Conservation (phyloP, 2,888 invertebrate species). For the Tupiocoris notatus region DNA sequence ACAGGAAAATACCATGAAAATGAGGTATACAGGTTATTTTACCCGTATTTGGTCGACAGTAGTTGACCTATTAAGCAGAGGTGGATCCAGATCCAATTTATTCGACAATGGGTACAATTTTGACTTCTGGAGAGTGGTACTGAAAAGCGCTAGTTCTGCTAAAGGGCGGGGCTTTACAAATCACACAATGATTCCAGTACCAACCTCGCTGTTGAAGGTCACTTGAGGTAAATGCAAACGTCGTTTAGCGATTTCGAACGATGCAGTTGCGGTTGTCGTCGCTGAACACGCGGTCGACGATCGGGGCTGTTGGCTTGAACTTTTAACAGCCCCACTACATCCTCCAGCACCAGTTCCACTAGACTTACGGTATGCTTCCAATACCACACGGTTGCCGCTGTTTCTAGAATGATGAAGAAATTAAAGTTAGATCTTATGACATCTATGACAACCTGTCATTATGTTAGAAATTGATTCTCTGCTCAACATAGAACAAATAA, state of each 20-base stretch:
- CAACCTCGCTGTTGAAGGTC: constrained; percentile 88
- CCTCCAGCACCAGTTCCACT: constrained; percentile 53
- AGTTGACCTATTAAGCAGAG: background rate
- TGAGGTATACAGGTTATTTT: background rate
- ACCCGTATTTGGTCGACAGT: background rate
- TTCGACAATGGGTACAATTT: background rate
- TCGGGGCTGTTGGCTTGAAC: constrained; percentile 51
- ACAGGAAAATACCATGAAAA: background rate
- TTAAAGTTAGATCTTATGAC: too few species aligned
- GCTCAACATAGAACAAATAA: too few species aligned
- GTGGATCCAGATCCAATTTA: background rate
- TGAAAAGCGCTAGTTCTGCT: background rate
- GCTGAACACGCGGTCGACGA: constrained; percentile 68
- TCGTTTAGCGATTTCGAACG: constrained; percentile 65
- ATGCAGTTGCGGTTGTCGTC: constrained; percentile 54
- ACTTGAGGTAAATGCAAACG: constrained; percentile 75
- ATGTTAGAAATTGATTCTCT: too few species aligned
- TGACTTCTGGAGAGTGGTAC: background rate
- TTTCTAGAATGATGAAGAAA: too few species aligned
- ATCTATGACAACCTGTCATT: too few species aligned
- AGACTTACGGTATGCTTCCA: constrained; percentile 69
- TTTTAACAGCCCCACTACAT: constrained; percentile 22
- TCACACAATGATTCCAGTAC: constrained; percentile 79
- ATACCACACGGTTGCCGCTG: constrained; percentile 66
- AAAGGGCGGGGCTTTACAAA: background rate